These are phyloP conservation scores for Iselma pallidipennis DNA, from an alignment of 2,888 invertebrate species.

Conservation along the genomic window DNA sequence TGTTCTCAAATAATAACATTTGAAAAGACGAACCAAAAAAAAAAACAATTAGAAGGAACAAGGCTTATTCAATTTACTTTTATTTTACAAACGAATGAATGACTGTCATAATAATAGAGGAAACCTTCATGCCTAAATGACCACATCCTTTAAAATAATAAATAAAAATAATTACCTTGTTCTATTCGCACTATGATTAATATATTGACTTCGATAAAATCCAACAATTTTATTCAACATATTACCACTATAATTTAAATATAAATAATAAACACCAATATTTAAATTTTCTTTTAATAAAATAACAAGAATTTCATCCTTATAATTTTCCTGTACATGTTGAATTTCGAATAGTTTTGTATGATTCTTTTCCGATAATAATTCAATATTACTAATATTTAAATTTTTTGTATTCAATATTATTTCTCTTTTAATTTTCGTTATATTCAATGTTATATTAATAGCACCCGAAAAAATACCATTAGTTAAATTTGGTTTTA, in stretches of 20 bases:
- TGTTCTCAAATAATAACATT: too few species aligned
- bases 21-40: too few species aligned
- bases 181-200: background rate
- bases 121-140: background rate
- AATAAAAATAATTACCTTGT: background rate
- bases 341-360: constrained; percentile 32
- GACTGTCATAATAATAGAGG: too few species aligned
- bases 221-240: constrained; percentile 70
- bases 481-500: constrained; percentile 66
- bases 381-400: constrained; percentile 38
- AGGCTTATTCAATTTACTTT: background rate
- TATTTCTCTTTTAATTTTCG: constrained; percentile 34
- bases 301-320: constrained; percentile 44
- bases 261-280: constrained; percentile 60
- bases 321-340: constrained; percentile 41
- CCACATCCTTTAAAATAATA: background rate
- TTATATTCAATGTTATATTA: constrained; percentile 58
- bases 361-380: constrained; percentile 29
- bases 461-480: constrained; percentile 65
- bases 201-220: constrained; percentile 71
- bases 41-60: background rate
- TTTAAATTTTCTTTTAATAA: constrained; percentile 38
- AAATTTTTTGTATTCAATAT: constrained; percentile 47
- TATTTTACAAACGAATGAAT: too few species aligned
- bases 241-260: constrained; percentile 66